These are phyloP conservation scores for Neocloeon triangulifer DNA, from an alignment of 1,140 invertebrate species.

Conservation along the genomic window DNA sequence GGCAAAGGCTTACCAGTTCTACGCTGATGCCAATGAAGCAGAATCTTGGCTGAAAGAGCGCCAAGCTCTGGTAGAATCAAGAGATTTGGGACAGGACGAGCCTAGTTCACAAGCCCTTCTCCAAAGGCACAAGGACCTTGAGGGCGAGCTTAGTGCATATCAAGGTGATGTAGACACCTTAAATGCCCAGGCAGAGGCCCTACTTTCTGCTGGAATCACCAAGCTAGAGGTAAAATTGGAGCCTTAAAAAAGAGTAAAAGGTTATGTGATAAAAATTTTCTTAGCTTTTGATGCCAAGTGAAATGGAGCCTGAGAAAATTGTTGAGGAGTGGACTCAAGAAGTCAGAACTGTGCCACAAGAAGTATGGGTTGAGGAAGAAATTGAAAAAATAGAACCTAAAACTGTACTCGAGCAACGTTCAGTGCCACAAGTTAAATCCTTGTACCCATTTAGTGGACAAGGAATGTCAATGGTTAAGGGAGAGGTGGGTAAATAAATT, in stretches of 20 bases:
- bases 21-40: conserved; percentile 90
- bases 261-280: conserved; percentile 24
- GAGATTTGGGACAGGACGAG: conserved; percentile 76
- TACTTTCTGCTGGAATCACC: conserved; percentile 56
- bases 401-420: conserved; percentile 62
- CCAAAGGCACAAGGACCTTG: conserved; percentile 64
- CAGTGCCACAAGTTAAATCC: conserved; percentile 67
- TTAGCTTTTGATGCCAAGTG: no score
- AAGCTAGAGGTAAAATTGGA: conserved; percentile 31
- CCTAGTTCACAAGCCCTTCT: conserved; percentile 66
- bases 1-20: conserved; percentile 84
- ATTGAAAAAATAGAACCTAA: conserved; percentile 62
- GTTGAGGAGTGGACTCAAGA: conserved; percentile 20
- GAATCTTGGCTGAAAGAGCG: conserved; percentile 95
- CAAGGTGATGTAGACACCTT: conserved; percentile 69
- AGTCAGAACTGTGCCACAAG: conserved; percentile 58
- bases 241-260: neutral
- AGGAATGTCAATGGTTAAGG: conserved; percentile 80
- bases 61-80: conserved; percentile 62
- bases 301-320: neutral
- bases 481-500: conserved; percentile 56
- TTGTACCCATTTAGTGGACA: conserved; percentile 85
- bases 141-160: conserved; percentile 82
- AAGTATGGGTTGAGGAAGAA: conserved; percentile 77
- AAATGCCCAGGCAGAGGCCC: conserved; percentile 59